Conservation (phyloP, 2,113 vertebrate species). For the Alexandromys fortis region DNA sequence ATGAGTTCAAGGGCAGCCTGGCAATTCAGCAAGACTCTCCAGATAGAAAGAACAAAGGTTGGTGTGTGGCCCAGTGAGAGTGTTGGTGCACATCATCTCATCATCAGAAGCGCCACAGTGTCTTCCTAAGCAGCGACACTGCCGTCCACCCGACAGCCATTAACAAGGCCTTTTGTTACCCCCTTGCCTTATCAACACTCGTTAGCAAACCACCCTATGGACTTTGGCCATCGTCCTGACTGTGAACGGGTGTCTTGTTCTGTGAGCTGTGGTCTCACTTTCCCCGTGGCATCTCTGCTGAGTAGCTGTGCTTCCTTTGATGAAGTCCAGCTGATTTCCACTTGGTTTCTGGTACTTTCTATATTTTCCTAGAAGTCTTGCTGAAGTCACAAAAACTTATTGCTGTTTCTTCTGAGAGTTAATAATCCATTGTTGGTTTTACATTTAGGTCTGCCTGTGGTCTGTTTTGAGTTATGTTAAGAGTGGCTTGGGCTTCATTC, state of each 20-base stretch:
- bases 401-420: background rate
- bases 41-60: background rate
- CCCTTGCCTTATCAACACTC: background rate
- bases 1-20: background rate
- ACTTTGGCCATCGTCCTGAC: fast-evolving
- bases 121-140: background rate
- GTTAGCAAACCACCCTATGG: too few relatives aligned
- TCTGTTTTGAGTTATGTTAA: background rate
- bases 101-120: background rate
- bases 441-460: background rate
- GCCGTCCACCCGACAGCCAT: too few relatives aligned
- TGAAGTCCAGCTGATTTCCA: background rate
- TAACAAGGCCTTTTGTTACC: background rate
- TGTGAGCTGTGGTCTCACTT: background rate
- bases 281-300: background rate
- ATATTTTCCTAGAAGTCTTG: background rate
- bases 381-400: background rate
- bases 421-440: background rate
- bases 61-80: background rate
- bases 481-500: background rate
- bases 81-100: background rate
- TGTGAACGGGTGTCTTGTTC: background rate
- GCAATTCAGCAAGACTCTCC: background rate
- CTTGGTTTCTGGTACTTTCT: background rate
- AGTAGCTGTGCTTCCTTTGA: background rate